Conservation (phyloP, 1,140 invertebrate species). For the Temnothorax longispinosus region DNA sequence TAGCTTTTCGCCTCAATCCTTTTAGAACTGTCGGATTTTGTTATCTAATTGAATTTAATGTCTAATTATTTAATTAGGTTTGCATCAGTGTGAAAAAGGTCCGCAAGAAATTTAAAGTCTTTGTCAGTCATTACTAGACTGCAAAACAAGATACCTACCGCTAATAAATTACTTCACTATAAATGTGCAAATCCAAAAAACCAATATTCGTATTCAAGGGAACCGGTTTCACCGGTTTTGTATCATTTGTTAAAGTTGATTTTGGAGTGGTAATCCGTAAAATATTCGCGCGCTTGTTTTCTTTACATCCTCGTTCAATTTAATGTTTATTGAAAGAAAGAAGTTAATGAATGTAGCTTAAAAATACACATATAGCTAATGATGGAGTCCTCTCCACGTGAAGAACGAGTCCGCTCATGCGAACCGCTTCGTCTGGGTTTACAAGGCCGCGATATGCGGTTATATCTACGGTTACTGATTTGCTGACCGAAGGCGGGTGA, state of each 20-base stretch:
- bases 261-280: not conserved
- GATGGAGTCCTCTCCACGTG: not conserved
- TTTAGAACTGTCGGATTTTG: too few relatives aligned
- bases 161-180: not conserved
- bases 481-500: conserved; percentile 70
- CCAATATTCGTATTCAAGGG: not conserved
- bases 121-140: not conserved
- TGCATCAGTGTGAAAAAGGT: too few relatives aligned
- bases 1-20: too few relatives aligned
- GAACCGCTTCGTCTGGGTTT: not conserved
- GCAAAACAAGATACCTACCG: not conserved
- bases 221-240: not conserved
- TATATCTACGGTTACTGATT: conserved; percentile 19
- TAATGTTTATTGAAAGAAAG: not conserved
- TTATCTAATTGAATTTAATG: too few relatives aligned
- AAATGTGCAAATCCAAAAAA: not conserved
- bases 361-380: not conserved
- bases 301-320: not conserved
- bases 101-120: not conserved
- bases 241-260: not conserved
- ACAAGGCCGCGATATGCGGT: not conserved
- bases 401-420: not conserved
- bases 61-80: too few relatives aligned
- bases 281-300: not conserved
- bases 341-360: not conserved